Evolutionary conservation across 2,797 vertebrate genomes (phyloP), one percentile per base, ranked within the genome.

Genomic region (Oryzias sinensis): DNA sequence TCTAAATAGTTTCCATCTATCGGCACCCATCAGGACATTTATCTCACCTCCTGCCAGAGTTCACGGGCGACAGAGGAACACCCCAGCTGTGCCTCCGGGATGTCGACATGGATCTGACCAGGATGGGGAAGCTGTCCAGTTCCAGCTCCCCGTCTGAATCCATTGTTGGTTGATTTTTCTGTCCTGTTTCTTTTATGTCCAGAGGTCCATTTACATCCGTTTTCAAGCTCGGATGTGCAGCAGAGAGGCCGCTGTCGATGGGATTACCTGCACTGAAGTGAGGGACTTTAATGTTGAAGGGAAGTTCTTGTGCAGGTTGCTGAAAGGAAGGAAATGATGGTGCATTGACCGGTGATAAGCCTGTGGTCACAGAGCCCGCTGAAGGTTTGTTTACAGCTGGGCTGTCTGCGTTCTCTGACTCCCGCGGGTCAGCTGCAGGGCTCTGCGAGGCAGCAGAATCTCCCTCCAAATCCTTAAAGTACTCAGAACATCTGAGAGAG

Each of bases 81-180:
- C 93, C 94, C 94, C 91, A 96, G 88, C 96, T 98, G 89, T 94
- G 93, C 65, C 94, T 91, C 15, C 91, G 90, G 1, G 92, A 93
- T 0, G 89, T 93, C 8, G 90, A 93, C 91, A 93, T 91, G 1
- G 94, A 92, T 59, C 91, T 84, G 15, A 90, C 90, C 20, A 94
- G 77, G 0, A 87, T 87, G 11, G 93, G 94, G 41, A 95, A 91
- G 51, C 84, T 89, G 3, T 93, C 90, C 9, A 59, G 15, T 11
- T 89, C 90, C 0, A 55, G 44, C 11, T 86, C 87, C 20, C 59
- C 65, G 2, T 83, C 87, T 5, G 61, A 53, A 18, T 79, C 65
- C 79, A 82, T 56, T 0, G 6, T 20, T 50, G 13, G 3, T 27
- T 44, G 40, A 43, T 56, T 43, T 20, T 37, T 68, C 9, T 70